Percentiles rank a stretch among this genome's conserved stretches.
Conservation (phyloP, 2,888 invertebrate genomes). For the Meteorus colon region DNA sequence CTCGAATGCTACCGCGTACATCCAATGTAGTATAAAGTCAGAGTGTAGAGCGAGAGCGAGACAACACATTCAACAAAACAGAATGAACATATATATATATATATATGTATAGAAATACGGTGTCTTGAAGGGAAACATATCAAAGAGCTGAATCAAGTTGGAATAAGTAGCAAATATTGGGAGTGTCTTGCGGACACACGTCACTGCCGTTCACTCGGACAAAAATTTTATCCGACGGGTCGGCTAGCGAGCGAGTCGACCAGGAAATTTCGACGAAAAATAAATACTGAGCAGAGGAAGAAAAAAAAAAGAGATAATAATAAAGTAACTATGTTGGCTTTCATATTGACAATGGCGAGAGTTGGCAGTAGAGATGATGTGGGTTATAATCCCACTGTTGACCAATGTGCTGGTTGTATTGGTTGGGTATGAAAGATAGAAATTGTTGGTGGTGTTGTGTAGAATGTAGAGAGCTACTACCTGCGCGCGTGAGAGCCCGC, state of each 20-base stretch:
- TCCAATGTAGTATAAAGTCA: constrained; percentile 33
- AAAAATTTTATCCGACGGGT: background rate
- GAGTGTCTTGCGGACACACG: constrained; percentile 30
- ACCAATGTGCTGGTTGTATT: constrained; percentile 43
- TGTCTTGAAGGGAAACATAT: background rate
- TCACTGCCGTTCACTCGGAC: constrained; percentile 39
- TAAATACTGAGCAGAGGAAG: constrained; percentile 19
- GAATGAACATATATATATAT: background rate
- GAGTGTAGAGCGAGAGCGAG: constrained; percentile 53
- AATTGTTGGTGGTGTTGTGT: background rate
- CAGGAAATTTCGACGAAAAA: background rate
- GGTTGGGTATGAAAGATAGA: background rate
- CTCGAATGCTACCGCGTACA: constrained; percentile 18
- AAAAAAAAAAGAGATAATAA: background rate
- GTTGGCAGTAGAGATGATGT: constrained; percentile 15
- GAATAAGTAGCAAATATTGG: constrained; percentile 10
- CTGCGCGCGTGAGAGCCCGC: constrained; percentile 49
- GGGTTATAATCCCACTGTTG: constrained; percentile 24
- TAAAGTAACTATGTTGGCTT: background rate
- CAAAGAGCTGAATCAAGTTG: constrained; percentile 2
- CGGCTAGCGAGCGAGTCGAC: background rate
- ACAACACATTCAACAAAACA: background rate
- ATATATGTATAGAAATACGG: background rate
- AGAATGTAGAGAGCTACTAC: constrained; percentile 38
- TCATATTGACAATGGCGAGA: constrained; percentile 22